These are phyloP conservation scores for Rhingia rostrata DNA, from an alignment of 2,888 invertebrate species.

Conservation along the genomic window DNA sequence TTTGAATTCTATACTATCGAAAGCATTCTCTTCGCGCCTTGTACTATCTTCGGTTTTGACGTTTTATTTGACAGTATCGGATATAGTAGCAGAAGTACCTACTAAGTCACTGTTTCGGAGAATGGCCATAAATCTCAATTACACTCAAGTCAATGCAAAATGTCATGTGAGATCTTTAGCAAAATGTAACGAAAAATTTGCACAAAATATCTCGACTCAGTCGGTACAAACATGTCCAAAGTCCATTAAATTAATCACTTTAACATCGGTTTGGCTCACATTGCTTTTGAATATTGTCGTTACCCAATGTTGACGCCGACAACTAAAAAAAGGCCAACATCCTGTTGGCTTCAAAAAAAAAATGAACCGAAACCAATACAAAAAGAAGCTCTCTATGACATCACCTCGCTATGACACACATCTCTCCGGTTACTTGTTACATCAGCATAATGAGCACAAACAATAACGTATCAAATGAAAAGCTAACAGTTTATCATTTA, in stretches of 20 bases:
- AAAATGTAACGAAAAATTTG: not conserved
- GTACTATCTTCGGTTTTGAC: no score
- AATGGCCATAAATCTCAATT: no score
- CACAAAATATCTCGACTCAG: not conserved
- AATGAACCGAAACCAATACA: not conserved
- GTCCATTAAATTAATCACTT: conserved; percentile 29
- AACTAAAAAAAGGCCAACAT: conserved; percentile 51
- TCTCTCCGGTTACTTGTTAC: conserved; percentile 50
- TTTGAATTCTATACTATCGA: no score
- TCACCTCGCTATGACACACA: conserved; percentile 67
- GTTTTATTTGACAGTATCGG: no score
- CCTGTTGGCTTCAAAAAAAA: conserved; percentile 45
- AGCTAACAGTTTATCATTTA: conserved; percentile 50
- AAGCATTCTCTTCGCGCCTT: no score
- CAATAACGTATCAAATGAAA: conserved; percentile 51
- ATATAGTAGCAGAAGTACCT: no score
- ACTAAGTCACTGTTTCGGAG: no score
- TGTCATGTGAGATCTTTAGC: not conserved
- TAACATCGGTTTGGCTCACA: conserved; percentile 14
- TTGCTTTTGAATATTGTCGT: conserved; percentile 5
- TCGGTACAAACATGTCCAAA: not conserved
- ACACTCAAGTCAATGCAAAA: no score
- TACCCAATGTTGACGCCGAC: conserved; percentile 13
- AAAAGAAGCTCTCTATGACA: conserved; percentile 46
- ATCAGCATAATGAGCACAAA: conserved; percentile 50